Conservation (phyloP, 2,888 invertebrate species). For the Heliconius charithonia region DNA sequence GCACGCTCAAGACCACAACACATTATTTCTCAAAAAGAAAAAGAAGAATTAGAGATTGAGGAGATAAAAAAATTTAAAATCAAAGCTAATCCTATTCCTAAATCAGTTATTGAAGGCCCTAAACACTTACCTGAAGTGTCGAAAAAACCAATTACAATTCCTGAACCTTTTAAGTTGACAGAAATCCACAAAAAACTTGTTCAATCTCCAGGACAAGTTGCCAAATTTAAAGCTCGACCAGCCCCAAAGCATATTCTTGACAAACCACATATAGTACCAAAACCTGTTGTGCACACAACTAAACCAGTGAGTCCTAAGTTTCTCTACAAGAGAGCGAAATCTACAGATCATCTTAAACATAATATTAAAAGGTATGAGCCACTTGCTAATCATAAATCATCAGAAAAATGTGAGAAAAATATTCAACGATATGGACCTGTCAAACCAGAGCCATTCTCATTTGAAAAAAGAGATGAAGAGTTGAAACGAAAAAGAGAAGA, state of each 20-base stretch:
- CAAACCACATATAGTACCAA: conserved; percentile 69
- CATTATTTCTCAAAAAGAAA: conserved; percentile 83
- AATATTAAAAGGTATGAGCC: conserved; percentile 47
- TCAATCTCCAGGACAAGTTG: conserved; percentile 55
- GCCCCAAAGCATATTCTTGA: conserved; percentile 83
- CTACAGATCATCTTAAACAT: conserved; percentile 55
- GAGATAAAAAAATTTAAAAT: conserved; percentile 87
- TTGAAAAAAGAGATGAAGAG: conserved; percentile 86
- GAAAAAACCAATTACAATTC: conserved; percentile 83
- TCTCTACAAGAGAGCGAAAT: conserved; percentile 63
- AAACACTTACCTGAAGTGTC: conserved; percentile 76
- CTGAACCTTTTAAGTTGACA: conserved; percentile 87
- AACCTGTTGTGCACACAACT: conserved; percentile 60
- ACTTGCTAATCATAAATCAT: conserved; percentile 39
- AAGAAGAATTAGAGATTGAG: conserved; percentile 85
- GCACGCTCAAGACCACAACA: conserved; percentile 80
- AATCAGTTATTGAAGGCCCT: conserved; percentile 81
- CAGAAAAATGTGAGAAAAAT: conserved; percentile 55
- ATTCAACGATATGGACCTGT: conserved; percentile 62
- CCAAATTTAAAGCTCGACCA: conserved; percentile 85
- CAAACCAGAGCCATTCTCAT: conserved; percentile 85
- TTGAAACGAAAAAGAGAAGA: conserved; percentile 84
- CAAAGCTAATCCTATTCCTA: conserved; percentile 86
- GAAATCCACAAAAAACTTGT: conserved; percentile 76
- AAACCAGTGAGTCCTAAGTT: conserved; percentile 70